Evolutionary conservation across 1,140 invertebrate genomes (phyloP), one percentile per base, ranked within the genome.

Genomic region (Stegodyphus mimosarum): DNA sequence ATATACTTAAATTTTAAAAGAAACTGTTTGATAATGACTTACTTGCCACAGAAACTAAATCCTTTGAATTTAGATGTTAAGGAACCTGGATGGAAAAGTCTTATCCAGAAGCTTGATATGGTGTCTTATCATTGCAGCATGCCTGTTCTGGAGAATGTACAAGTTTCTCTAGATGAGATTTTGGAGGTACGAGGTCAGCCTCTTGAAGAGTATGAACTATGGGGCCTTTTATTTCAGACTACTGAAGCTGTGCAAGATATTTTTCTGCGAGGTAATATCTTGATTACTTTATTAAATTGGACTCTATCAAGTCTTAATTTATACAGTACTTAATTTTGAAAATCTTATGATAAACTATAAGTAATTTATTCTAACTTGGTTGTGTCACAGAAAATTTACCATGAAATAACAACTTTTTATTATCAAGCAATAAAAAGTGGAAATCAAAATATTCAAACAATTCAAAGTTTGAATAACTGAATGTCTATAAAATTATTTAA

Each of bases 111-210:
- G 52, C 83, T 85, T 76, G 83, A 85, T 55, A 85, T 85, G 83
- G 83, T 77, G 11, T 86, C 67, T 66, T 86, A 79, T 86, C 75
- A 86, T 80, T 86, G 76, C 63, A 86, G 85, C 70, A 86, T 86
- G 85, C 85, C 85, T 69, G 77, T 81, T 7, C 49, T 86, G 49
- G 72, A 81, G 60, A 81, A 80, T 86, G 78, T 86, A 5, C 71
- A 86, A 53, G 78, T 86, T 33, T 75, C 85, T 49, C 77, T 86
- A n/a, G 51, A 70, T 9, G 85, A 86, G 51, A 64, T 86, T 11
- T 53, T 86, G 13, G 85, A 86, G 60, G 85, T 86, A 7, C 48
- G 77, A 51, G 85, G 85, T 10, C 15, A 75, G 33, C 63, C 85
- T 49, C 63, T 86, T 3, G 33, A 75, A 60, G 85, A 86, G 69